A percentile compares a stretch with the other conserved stretches of the same genome.
Conservation (phyloP, 2,888 invertebrate genomes). For the Meteorus cinctellus region DNA sequence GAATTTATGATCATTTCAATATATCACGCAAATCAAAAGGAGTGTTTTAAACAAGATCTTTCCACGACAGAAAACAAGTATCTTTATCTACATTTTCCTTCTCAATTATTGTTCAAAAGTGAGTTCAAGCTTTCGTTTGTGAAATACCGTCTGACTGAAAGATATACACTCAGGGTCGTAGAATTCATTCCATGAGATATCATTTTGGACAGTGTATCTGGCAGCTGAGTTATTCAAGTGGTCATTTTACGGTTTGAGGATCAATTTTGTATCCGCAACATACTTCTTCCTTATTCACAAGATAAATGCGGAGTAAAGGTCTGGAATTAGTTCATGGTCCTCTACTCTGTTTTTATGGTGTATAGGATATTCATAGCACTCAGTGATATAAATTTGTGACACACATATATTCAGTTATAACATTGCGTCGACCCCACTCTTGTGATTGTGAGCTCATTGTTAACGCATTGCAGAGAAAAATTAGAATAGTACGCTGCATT, state of each 20-base stretch:
- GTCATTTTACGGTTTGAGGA: no score
- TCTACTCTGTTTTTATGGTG: background rate
- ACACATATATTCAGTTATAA: background rate
- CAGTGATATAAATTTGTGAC: background rate
- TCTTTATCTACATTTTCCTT: background rate
- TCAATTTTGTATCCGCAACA: no score
- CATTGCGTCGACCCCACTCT: background rate
- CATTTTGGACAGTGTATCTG: no score
- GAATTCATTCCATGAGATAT: no score
- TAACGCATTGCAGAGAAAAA: slow-evolving; percentile 2
- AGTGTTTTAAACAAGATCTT: background rate
- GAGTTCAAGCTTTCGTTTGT: no score
- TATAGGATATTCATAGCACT: background rate
- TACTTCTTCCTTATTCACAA: no score
- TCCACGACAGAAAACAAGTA: background rate
- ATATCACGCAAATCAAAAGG: background rate
- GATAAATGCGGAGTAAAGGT: background rate
- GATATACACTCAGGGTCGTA: no score
- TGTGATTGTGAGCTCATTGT: background rate
- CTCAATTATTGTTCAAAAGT: background rate
- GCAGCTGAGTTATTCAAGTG: no score
- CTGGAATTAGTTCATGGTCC: background rate
- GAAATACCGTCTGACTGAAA: no score
- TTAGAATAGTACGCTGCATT: background rate
- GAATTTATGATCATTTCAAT: background rate